phyloP scores from a whole-genome alignment of 2,113 vertebrate genomes.

The Heterocephalus glaber region DNA sequence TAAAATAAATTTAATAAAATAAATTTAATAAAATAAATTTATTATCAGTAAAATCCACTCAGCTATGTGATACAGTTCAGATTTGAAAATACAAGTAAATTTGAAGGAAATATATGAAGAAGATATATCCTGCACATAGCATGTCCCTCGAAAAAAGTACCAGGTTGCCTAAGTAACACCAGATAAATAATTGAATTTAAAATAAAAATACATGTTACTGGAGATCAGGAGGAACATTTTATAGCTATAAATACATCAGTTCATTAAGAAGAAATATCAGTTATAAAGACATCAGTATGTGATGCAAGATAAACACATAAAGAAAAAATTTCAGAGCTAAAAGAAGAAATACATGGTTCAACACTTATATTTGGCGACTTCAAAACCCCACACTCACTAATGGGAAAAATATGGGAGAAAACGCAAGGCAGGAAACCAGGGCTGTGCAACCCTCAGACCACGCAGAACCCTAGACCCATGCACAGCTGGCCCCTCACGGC shows the following conservation, averaged over 20 bases:
- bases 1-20: background rate
- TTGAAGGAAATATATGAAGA: background rate
- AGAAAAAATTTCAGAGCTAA: background rate
- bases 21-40: background rate
- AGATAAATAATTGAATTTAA: background rate
- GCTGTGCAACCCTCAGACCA: background rate
- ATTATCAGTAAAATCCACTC: background rate
- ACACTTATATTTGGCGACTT: background rate
- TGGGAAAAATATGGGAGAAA: background rate
- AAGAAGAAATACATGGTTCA: background rate
- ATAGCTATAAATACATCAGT: background rate
- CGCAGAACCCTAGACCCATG: background rate
- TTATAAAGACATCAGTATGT: background rate
- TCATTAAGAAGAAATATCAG: background rate
- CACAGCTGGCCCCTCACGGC: background rate
- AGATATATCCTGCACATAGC: background rate
- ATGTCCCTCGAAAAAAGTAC: background rate
- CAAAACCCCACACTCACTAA: background rate
- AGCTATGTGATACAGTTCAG: background rate
- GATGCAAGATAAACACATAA: background rate
- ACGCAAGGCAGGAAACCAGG: background rate
- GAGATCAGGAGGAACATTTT: background rate
- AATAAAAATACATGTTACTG: background rate
- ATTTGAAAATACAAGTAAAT: background rate
- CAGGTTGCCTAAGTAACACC: background rate